phyloP scores from a whole-genome alignment of 2,797 vertebrate species.

The Phoeniculus purpureus region DNA sequence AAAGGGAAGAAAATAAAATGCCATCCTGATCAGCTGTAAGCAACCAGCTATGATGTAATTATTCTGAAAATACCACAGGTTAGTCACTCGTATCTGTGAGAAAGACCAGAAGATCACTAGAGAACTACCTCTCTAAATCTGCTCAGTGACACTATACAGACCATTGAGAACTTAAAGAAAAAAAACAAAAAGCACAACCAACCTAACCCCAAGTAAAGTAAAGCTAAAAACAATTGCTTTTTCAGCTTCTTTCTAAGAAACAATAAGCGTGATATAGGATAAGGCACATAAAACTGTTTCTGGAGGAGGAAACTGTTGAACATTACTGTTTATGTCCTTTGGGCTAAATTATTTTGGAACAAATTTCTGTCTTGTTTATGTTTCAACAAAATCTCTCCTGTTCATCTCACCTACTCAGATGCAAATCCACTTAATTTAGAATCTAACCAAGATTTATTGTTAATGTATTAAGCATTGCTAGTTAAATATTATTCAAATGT shows the following conservation, averaged over 20 bases:
- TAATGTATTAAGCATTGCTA: constrained; percentile 60
- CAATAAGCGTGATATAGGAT: not conserved
- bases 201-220: not conserved
- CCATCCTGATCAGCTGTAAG: constrained; percentile 29
- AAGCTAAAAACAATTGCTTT: not conserved
- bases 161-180: not conserved
- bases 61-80: not conserved
- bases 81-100: not conserved
- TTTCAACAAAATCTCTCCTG: constrained; percentile 60
- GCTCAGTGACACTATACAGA: not conserved
- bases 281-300: constrained; percentile 17
- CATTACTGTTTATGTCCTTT: constrained; percentile 14
- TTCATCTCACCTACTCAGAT: constrained; percentile 69
- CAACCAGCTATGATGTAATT: not conserved
- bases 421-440: constrained; percentile 68
- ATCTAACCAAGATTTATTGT: constrained; percentile 66
- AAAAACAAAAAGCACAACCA: no score
- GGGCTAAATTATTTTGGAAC: constrained; percentile 55
- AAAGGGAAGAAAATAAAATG: constrained; percentile 32
- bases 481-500: constrained; percentile 70
- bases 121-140: not conserved
- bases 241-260: constrained; percentile 16
- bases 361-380: constrained; percentile 57
- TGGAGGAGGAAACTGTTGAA: constrained; percentile 45
- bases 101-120: not conserved